Evolutionary conservation across 2,888 invertebrate genomes (phyloP).

Genomic region (Hecatera dysodea): DNA sequence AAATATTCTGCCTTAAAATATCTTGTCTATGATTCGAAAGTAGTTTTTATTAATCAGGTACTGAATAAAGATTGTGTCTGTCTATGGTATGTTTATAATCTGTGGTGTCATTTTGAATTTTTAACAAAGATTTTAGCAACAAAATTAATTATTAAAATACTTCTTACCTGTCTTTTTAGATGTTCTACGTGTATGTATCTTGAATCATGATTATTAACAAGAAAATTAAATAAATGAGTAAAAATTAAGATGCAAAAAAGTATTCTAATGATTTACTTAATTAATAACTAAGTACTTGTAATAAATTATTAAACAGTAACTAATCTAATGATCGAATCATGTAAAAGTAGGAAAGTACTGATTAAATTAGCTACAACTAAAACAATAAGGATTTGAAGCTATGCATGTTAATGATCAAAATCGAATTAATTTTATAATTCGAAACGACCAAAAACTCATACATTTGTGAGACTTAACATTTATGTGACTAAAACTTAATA

Average conservation of each 20-base stretch:
- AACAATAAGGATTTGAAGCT: constrained; percentile 46
- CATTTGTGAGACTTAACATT: constrained; percentile 26
- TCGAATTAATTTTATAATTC: constrained; percentile 1
- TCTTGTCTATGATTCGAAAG: constrained; percentile 56
- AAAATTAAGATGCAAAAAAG: constrained; percentile 3
- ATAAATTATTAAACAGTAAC: constrained; percentile 33
- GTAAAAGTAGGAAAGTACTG: constrained; percentile 53
- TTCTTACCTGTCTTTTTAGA: constrained; percentile 18
- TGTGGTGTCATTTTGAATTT: constrained; percentile 8
- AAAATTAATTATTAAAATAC: constrained; percentile 21
- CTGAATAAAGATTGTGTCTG: constrained; percentile 1
- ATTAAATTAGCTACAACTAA: constrained; percentile 41
- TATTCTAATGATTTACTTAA: constrained; percentile 18
- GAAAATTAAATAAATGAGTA: constrained; percentile 19
- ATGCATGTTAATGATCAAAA: constrained; percentile 14
- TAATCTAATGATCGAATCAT: constrained; percentile 53
- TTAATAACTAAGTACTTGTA: constrained; percentile 42
- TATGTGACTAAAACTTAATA: constrained; percentile 11
- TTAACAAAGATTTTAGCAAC: not conserved
- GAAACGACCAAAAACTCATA: constrained; percentile 1
- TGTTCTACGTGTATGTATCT: constrained; percentile 27
- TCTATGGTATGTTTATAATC: constrained; percentile 22
- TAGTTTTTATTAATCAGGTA: constrained; percentile 41
- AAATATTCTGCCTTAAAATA: constrained; percentile 58
- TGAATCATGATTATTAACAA: constrained; percentile 25